Conservation (phyloP, 2,797 vertebrate genomes). For the Coendou prehensilis region DNA sequence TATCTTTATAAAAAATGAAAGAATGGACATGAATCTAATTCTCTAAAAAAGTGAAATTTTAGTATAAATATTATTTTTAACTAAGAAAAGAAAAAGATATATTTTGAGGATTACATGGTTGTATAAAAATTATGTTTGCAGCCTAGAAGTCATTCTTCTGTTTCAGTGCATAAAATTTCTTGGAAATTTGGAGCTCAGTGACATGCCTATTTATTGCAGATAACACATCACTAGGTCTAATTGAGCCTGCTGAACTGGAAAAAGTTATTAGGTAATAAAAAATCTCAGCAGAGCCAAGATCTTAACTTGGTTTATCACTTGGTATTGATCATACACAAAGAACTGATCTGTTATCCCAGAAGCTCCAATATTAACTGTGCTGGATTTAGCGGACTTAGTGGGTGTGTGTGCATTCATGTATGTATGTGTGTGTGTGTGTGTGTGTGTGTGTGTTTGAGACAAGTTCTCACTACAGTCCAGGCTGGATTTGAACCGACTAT, state of each 20-base stretch:
- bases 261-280: background rate
- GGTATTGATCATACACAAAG: background rate
- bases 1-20: slow-evolving; percentile 2
- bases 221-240: background rate
- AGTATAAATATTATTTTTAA: slow-evolving; percentile 31
- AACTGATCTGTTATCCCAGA: background rate
- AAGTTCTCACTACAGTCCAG: background rate
- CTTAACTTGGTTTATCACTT: slow-evolving; percentile 28
- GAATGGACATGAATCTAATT: background rate
- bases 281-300: background rate
- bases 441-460: background rate
- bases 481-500: background rate
- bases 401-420: background rate
- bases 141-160: background rate
- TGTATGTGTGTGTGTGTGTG: too few species aligned
- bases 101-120: background rate
- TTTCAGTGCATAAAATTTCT: background rate
- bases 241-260: background rate
- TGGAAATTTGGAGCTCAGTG: background rate
- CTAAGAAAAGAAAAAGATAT: background rate
- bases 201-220: background rate
- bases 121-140: slow-evolving; percentile 19
- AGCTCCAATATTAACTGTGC: background rate
- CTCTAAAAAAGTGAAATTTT: background rate
- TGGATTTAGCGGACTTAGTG: background rate